Conservation (phyloP, 2,888 invertebrate species). For the Lycaena phlaeas region DNA sequence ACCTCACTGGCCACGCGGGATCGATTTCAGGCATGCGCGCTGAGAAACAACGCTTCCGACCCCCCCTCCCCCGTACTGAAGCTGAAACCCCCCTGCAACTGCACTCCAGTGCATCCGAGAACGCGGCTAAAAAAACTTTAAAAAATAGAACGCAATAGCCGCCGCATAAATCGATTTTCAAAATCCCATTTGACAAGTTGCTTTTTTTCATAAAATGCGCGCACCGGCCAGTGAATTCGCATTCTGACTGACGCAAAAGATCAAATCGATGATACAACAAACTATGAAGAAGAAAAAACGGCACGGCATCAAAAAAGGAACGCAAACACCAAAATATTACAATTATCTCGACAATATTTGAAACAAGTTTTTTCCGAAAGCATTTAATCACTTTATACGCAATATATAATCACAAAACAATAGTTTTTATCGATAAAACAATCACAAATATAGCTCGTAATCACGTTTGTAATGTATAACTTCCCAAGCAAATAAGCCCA, state of each 20-base stretch:
- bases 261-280: constrained; percentile 29
- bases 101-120: constrained; percentile 65
- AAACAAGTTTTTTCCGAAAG: constrained; percentile 29
- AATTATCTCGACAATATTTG: constrained; percentile 50
- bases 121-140: constrained; percentile 41
- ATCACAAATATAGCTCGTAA: constrained; percentile 40
- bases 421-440: constrained; percentile 36
- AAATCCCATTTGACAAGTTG: constrained; percentile 12
- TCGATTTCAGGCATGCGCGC: constrained; percentile 67
- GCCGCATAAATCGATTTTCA: constrained; percentile 20
- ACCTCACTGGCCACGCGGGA: constrained; percentile 53
- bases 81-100: constrained; percentile 54
- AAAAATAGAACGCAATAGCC: constrained; percentile 34
- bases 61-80: constrained; percentile 29
- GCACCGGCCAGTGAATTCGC: constrained; percentile 16
- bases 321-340: constrained; percentile 31
- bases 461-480: constrained; percentile 30
- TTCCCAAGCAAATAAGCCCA: constrained; percentile 58
- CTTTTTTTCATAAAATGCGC: constrained; percentile 22
- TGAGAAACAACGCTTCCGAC: constrained; percentile 33
- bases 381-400: constrained; percentile 42
- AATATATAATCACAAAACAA: constrained; percentile 53
- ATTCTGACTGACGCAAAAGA: constrained; percentile 15
- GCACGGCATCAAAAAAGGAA: constrained; percentile 29
- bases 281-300: constrained; percentile 70